Evolutionary conservation across 2,797 vertebrate genomes (phyloP).

Genomic region (Pangasius sanitwongsei): DNA sequence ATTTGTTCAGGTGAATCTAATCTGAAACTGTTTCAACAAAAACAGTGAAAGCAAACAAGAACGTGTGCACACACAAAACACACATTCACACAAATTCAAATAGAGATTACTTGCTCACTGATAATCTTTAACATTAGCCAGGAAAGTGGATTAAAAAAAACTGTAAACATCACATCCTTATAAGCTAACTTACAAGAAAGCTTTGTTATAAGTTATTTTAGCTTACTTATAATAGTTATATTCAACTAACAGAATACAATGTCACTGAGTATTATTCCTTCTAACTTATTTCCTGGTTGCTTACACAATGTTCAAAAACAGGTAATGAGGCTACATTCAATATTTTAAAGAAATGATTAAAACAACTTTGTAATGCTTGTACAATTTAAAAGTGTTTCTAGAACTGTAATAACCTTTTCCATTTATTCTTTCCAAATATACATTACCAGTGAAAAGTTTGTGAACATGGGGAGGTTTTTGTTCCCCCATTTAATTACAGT

Average conservation of each 20-base stretch:
- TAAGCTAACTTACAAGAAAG: not conserved
- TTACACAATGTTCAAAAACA: not conserved
- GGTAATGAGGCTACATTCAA: not conserved
- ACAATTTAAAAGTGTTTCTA: not conserved
- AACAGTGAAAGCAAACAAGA: constrained; percentile 6
- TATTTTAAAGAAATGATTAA: not conserved
- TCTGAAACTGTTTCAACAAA: not conserved
- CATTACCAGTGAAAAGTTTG: not conserved
- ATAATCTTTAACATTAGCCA: not conserved
- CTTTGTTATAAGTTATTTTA: not conserved
- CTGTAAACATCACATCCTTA: not conserved
- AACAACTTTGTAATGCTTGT: not conserved
- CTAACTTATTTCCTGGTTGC: not conserved
- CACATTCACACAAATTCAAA: not conserved
- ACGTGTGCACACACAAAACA: not conserved
- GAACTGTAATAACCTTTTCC: not conserved
- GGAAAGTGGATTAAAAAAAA: not conserved
- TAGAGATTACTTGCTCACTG: not conserved
- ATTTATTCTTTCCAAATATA: not conserved
- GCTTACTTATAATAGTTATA: not conserved
- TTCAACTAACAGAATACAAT: not conserved
- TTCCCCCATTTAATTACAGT: not conserved
- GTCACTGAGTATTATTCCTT: not conserved
- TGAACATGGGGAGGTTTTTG: not conserved
- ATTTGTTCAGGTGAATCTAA: not conserved